A percentile compares a stretch with the other conserved stretches of the same genome.
These are phyloP conservation scores for Macrostomum cliftonense DNA, from an alignment of 2,888 invertebrate genomes.

Conservation along the genomic window DNA sequence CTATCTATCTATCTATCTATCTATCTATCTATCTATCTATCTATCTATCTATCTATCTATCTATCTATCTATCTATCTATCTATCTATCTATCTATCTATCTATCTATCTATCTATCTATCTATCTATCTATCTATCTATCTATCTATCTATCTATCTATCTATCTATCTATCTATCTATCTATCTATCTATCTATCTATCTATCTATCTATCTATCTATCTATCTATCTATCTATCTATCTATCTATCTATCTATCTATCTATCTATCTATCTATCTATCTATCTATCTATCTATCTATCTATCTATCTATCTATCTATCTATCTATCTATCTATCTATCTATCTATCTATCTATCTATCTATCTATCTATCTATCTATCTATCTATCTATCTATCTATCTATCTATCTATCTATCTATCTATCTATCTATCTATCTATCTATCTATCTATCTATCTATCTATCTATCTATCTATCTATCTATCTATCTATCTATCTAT, in stretches of 20 bases:
- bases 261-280: too few relatives aligned
- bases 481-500: constrained; percentile 13
- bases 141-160: constrained; percentile 11
- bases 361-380: too few relatives aligned
- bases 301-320: constrained; percentile 13
- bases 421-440: constrained; percentile 15
- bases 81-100: constrained; percentile 12
- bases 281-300: constrained; percentile 14
- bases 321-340: too few relatives aligned
- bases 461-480: constrained; percentile 14
- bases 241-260: constrained; percentile 15
- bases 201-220: constrained; percentile 14
- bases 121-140: constrained; percentile 16
- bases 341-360: constrained; percentile 15
- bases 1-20: constrained; percentile 11
- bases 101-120: too few relatives aligned
- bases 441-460: too few relatives aligned
- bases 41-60: constrained; percentile 16
- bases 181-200: too few relatives aligned
- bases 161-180: too few relatives aligned
- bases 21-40: too few relatives aligned
- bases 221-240: too few relatives aligned
- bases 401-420: too few relatives aligned
- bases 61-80: too few relatives aligned
- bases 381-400: constrained; percentile 15